Evolutionary conservation across 2,888 invertebrate genomes (phyloP).

Genomic region (Marronus borbonicus): DNA sequence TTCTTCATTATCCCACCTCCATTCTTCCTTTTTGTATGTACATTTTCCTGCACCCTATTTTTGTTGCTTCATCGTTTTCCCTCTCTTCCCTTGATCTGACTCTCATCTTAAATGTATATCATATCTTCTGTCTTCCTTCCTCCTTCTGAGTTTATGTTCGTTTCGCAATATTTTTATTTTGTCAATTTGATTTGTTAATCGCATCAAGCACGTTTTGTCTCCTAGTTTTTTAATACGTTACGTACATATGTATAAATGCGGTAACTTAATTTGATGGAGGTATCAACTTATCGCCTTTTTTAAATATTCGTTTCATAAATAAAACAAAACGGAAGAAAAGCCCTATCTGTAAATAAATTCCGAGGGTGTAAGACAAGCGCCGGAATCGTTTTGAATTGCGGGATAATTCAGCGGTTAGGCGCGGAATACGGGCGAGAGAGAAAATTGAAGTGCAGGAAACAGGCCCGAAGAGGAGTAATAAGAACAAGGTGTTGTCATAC

Average conservation of each 20-base stretch:
- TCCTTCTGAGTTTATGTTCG: too few species aligned
- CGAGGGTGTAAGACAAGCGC: conserved; percentile 54
- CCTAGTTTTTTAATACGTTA: too few species aligned
- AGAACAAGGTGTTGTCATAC: conserved; percentile 65
- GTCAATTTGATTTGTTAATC: too few species aligned
- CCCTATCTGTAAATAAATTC: conserved; percentile 55
- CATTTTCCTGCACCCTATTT: too few species aligned
- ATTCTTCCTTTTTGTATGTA: too few species aligned
- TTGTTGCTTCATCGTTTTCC: too few species aligned
- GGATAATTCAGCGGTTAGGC: conserved; percentile 62
- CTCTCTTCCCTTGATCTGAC: too few species aligned
- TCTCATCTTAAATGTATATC: too few species aligned
- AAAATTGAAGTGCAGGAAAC: conserved; percentile 63
- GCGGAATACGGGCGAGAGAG: conserved; percentile 56
- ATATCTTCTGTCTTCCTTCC: too few species aligned
- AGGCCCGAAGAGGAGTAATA: conserved; percentile 59
- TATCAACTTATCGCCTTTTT: conserved; percentile 33
- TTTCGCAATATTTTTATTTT: too few species aligned
- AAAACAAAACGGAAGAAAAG: conserved; percentile 52
- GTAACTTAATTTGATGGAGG: conserved; percentile 30
- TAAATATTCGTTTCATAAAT: conserved; percentile 52
- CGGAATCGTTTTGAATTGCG: conserved; percentile 61
- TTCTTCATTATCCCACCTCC: too few species aligned
- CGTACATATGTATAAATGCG: not conserved
- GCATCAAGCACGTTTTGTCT: too few species aligned